These are phyloP conservation scores for Acyrthosiphon pisum DNA, from an alignment of 1,140 invertebrate species.

Conservation along the genomic window DNA sequence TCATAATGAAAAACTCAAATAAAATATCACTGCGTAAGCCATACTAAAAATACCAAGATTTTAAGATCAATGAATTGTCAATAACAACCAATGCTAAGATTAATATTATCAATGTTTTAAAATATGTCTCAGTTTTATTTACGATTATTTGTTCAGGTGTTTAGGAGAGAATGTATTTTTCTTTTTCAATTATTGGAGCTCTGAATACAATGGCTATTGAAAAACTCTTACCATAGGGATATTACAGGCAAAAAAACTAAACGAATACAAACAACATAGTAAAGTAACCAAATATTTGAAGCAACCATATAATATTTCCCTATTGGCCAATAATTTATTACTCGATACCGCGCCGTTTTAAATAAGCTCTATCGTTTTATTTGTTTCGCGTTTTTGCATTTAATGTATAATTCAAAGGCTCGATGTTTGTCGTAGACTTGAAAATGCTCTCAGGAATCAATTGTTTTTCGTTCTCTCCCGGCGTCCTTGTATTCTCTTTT, in stretches of 20 bases:
- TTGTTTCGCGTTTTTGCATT: constrained; percentile 49
- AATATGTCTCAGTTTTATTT: background rate
- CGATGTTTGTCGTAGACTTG: constrained; percentile 43
- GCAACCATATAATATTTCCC: constrained; percentile 37
- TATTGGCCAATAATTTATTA: constrained; percentile 40
- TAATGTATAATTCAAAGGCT: constrained; percentile 54
- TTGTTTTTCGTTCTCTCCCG: constrained; percentile 42
- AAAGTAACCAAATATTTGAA: constrained; percentile 20
- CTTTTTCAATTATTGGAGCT: background rate
- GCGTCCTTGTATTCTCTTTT: background rate
- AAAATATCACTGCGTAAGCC: background rate
- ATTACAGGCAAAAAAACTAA: background rate
- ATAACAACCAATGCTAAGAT: background rate
- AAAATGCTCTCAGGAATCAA: constrained; percentile 46
- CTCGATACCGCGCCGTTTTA: constrained; percentile 2
- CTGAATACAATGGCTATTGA: background rate
- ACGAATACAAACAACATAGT: constrained; percentile 9
- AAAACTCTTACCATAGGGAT: background rate
- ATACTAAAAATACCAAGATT: no score
- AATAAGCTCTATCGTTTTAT: constrained; percentile 52
- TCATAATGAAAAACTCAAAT: background rate
- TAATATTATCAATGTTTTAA: constrained; percentile 7
- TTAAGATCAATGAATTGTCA: background rate
- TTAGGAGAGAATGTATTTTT: background rate
- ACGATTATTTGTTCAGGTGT: background rate